phyloP scores from a whole-genome alignment of 2,113 vertebrate species.

The Saiga tatarica region DNA sequence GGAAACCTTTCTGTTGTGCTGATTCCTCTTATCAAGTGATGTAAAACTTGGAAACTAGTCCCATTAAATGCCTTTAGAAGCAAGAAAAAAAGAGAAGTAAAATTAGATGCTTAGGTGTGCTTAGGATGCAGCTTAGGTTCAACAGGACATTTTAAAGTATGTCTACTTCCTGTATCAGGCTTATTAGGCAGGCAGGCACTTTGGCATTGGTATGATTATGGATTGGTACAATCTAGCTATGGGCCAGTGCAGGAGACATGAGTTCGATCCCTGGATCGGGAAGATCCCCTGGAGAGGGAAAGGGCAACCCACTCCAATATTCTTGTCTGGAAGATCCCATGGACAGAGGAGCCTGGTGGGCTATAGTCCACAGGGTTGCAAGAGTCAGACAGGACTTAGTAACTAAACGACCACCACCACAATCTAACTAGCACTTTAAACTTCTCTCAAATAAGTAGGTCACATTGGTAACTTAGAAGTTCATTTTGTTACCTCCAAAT shows the following conservation, averaged over 20 bases:
- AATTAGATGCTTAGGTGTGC: neutral
- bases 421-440: neutral
- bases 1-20: neutral
- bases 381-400: neutral
- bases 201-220: neutral
- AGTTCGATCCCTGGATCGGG: rapidly evolving
- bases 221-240: neutral
- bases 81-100: neutral
- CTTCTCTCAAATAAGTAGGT: neutral
- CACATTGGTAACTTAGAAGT: constrained; percentile 10
- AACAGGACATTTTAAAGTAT: neutral
- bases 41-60: neutral
- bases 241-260: neutral
- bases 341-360: neutral
- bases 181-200: neutral
- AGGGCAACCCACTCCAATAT: neutral
- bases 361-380: neutral
- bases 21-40: neutral
- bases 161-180: neutral
- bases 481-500: neutral
- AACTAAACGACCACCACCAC: neutral
- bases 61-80: neutral
- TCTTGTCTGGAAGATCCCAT: neutral
- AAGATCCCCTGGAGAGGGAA: neutral
- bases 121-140: neutral